These are phyloP conservation scores for Trachelipus rathkii DNA, from an alignment of 1,140 invertebrate genomes.

Conservation along the genomic window DNA sequence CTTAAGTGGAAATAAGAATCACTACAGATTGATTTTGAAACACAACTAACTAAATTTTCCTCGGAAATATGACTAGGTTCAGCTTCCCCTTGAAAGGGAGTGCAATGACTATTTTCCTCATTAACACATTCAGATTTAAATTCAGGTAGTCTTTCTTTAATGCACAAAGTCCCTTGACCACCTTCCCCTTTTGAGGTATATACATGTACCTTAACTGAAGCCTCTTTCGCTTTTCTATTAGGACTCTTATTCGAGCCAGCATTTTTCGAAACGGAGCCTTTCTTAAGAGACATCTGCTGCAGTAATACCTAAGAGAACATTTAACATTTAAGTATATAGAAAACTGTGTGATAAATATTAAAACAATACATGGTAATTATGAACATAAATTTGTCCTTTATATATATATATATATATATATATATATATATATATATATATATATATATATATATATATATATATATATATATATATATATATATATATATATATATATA, in stretches of 20 bases:
- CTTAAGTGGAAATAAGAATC: background rate
- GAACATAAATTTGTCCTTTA: no score
- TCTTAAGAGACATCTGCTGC: conserved; percentile 40
- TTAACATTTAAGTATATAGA: no score
- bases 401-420: no score
- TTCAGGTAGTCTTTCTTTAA: conserved; percentile 25
- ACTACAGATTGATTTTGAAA: background rate
- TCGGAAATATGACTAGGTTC: background rate
- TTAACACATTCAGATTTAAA: background rate
- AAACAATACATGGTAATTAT: no score
- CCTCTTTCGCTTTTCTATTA: conserved; percentile 29
- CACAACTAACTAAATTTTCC: background rate
- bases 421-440: no score
- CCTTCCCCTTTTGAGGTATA: conserved; percentile 34
- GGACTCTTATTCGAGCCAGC: conserved; percentile 17
- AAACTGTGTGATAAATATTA: no score
- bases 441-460: no score
- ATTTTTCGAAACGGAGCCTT: conserved; percentile 28
- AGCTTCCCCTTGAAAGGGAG: no score
- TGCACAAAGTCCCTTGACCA: conserved; percentile 34
- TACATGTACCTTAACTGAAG: conserved; percentile 41
- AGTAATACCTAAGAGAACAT: conserved; percentile 36
- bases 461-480: no score
- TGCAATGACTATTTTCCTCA: conserved; percentile 3
- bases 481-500: no score